Percentiles rank a stretch among this genome's conserved stretches.
phyloP scores from a whole-genome alignment of 2,888 invertebrate species.

The Blastobasis lacticolella region DNA sequence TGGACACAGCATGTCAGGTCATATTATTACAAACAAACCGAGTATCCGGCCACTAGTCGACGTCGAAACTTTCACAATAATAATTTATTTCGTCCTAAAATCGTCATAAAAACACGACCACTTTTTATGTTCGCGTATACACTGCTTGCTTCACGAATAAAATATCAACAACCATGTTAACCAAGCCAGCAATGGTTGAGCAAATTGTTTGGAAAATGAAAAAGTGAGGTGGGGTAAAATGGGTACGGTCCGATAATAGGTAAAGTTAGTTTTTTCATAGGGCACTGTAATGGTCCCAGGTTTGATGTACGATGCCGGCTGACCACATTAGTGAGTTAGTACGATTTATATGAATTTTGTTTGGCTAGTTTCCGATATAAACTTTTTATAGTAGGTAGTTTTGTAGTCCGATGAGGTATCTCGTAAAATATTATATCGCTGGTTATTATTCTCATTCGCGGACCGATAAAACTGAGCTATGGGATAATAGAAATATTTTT shows the following conservation, averaged over 20 bases:
- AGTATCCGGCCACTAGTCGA: slow-evolving; percentile 18
- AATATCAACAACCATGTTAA: slow-evolving; percentile 3
- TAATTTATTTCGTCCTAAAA: slow-evolving; percentile 8
- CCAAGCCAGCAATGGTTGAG: slow-evolving; percentile 11
- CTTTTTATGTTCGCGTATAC: slow-evolving; percentile 1
- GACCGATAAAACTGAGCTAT: neutral
- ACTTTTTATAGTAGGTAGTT: slow-evolving; percentile 10
- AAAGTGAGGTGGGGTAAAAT: slow-evolving; percentile 21
- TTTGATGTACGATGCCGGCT: slow-evolving; percentile 34
- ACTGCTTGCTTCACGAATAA: slow-evolving; percentile 4
- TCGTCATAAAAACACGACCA: neutral
- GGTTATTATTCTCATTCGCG: neutral
- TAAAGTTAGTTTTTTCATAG: slow-evolving; percentile 46
- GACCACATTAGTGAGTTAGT: slow-evolving; percentile 26
- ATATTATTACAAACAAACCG: too few species aligned
- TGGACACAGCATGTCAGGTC: too few species aligned
- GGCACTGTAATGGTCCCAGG: slow-evolving; percentile 28
- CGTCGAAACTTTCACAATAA: slow-evolving; percentile 20
- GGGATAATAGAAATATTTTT: neutral
- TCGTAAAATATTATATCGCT: slow-evolving; percentile 5
- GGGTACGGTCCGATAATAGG: slow-evolving; percentile 33
- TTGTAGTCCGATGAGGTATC: neutral
- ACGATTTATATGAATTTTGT: slow-evolving; percentile 27
- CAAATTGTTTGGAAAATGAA: slow-evolving; percentile 9
- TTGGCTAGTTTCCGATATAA: slow-evolving; percentile 14